These are phyloP conservation scores for Oceanodroma leucorhoa DNA, from an alignment of 2,797 vertebrate species.

Conservation along the genomic window DNA sequence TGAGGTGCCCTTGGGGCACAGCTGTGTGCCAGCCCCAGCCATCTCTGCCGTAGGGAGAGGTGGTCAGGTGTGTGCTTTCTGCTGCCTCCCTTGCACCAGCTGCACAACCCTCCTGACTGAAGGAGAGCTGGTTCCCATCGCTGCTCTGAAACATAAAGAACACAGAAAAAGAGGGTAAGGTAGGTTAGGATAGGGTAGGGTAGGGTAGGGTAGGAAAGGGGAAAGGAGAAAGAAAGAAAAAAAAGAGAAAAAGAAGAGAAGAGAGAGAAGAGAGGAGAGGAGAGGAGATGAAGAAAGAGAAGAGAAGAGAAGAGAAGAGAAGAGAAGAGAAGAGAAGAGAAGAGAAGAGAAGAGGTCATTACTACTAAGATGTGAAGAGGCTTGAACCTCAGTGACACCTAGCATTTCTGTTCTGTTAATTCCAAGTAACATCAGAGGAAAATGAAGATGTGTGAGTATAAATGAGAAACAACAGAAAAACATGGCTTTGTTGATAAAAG, in stretches of 20 bases:
- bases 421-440: neutral
- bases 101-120: neutral
- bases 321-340: rapidly evolving
- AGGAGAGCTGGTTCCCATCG: neutral
- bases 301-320: no score
- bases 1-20: rapidly evolving
- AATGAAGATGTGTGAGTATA: neutral
- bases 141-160: neutral
- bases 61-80: no score
- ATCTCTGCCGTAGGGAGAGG: neutral
- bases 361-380: neutral
- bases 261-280: rapidly evolving
- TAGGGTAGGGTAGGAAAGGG: no score
- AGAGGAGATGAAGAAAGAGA: no score
- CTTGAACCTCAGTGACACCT: neutral
- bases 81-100: neutral
- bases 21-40: neutral
- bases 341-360: rapidly evolving
- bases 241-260: no score
- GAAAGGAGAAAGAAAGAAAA: no score
- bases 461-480: neutral
- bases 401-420: neutral
- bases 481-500: neutral
- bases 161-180: rapidly evolving
- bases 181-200: no score